Base-by-base conservation (phyloP, 2,797 vertebrate species). In the Sternotherus odoratus region DNA sequence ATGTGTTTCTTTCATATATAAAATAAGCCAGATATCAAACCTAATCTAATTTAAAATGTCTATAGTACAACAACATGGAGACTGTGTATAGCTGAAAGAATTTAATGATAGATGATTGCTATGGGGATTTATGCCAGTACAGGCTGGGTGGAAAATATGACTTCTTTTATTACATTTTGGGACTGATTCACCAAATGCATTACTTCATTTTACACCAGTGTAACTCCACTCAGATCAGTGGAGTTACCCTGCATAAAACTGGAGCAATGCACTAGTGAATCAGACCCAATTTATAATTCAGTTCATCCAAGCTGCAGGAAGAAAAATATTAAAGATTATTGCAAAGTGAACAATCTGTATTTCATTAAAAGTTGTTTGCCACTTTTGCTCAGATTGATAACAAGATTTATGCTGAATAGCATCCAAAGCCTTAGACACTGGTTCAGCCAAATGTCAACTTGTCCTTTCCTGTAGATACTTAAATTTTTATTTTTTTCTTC, bases 371-470 rank as follows among this genome's bases (percentile, higher is more conserved):
- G 28, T 12, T 69, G 12, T 89, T 95, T 63, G 81, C 33, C 63
- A 53, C 89, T 91, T 92, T 9, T 48, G 24, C 79, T 85, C 86
- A 63, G 66, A 93, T 85, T 87, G 16, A 2, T 87, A 90, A 78
- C 23, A 72, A 23, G 79, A 78, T 46, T 92, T 93, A 19, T 86
- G 48, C 60, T 89, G 84, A 91, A 82, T 23, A 82, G 81, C 12
- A 88, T 74, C 77, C 79, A 77, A 63, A 83, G 24, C 43, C 43
- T 86, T 28, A 3, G 1, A 28, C 2, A 60, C 50, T 3, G 19
- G 74, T 89, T 93, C 87, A 93, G 84, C 89, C 81, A 94, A 79
- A 82, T 86, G 86, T 86, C 85, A 94, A 50, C 63, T 63, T n/a
- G 30, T 72, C 53, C 46, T 50, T 86, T 33, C 26, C 16, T 75